phyloP scores from a whole-genome alignment of 2,113 vertebrate species.

The Promerops cafer region DNA sequence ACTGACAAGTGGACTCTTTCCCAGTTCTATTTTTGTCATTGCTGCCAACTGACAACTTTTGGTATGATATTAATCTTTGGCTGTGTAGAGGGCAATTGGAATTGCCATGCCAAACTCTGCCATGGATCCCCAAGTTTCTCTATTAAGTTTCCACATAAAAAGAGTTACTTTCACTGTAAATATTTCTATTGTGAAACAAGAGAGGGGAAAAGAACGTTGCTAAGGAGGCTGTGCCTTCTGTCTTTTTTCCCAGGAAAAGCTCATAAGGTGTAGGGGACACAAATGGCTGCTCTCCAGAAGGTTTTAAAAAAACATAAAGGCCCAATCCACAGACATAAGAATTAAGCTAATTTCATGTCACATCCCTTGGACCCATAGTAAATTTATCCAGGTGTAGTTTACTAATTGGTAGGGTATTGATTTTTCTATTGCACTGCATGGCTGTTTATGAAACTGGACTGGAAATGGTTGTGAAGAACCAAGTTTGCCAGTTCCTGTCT shows the following conservation, averaged over 20 bases:
- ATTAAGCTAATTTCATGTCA: not conserved
- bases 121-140: not conserved
- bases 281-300: not conserved
- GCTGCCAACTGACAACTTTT: not conserved
- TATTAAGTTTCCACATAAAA: not conserved
- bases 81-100: not conserved
- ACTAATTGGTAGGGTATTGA: not conserved
- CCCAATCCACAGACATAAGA: not conserved
- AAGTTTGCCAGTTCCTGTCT: not conserved
- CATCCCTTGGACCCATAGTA: not conserved
- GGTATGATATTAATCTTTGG: accelerated
- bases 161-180: not conserved
- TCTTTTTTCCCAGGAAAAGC: not conserved
- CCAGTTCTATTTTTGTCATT: not conserved
- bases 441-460: not conserved
- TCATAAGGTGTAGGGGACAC: not conserved
- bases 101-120: not conserved
- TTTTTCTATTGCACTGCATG: not conserved
- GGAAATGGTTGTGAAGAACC: not conserved
- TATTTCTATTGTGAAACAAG: not conserved
- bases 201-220: not conserved
- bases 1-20: not conserved
- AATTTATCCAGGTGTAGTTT: not conserved
- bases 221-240: not conserved
- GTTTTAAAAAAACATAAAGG: not conserved